Evolutionary conservation across 2,113 vertebrate genomes (phyloP).

Genomic region (Ariopsis seemanni): DNA sequence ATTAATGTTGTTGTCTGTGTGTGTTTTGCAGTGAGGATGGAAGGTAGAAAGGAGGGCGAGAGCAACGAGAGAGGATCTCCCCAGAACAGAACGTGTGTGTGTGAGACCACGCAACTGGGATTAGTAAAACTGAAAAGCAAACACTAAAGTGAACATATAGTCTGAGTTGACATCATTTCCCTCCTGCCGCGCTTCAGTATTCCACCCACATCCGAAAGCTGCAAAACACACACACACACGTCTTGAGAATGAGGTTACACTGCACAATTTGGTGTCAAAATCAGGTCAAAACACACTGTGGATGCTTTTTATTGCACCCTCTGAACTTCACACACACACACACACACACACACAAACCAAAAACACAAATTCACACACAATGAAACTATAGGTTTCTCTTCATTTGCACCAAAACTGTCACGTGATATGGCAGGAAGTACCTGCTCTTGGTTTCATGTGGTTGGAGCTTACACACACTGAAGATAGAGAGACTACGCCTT

Average conservation of each 20-base stretch:
- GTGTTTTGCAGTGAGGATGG: no score
- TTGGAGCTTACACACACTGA: not conserved
- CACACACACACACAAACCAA: not conserved
- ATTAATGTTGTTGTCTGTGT: no score
- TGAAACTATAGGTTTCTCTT: constrained; percentile 3
- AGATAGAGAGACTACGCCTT: not conserved
- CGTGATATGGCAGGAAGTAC: constrained; percentile 19
- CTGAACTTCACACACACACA: not conserved
- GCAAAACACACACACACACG: not conserved
- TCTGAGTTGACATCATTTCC: no score
- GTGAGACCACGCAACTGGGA: no score
- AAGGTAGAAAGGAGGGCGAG: no score
- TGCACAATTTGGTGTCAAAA: not conserved
- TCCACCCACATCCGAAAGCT: no score
- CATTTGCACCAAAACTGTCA: constrained; percentile 20
- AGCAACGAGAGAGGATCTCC: no score
- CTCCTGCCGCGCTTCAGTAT: no score
- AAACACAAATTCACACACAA: not conserved
- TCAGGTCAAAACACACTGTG: not conserved
- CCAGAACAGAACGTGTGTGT: no score
- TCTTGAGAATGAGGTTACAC: not conserved
- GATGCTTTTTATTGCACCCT: not conserved
- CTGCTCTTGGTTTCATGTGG: not conserved
- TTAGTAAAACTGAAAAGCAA: no score
- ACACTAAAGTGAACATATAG: no score